phyloP scores from a whole-genome alignment of 2,888 invertebrate genomes.

The Plagodis dolabraria region DNA sequence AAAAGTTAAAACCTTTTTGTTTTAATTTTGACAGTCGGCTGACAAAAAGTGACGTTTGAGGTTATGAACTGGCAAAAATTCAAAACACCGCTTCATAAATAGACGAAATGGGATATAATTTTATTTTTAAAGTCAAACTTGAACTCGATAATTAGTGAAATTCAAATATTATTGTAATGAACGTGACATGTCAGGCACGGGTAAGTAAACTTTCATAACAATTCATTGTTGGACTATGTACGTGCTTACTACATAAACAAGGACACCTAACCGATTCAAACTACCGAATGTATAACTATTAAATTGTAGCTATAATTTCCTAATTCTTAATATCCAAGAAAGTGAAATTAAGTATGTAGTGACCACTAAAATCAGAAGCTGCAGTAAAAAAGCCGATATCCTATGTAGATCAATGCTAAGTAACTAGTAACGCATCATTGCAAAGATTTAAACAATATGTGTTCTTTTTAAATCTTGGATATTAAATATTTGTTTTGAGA shows the following conservation, averaged over 20 bases:
- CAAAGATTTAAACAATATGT: too few species aligned
- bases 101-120: slow-evolving; percentile 61
- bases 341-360: too few species aligned
- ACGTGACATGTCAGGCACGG: slow-evolving; percentile 68
- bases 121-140: slow-evolving; percentile 41
- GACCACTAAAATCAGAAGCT: too few species aligned
- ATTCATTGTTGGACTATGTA: slow-evolving; percentile 3
- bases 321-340: too few species aligned
- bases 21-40: neutral
- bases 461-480: too few species aligned
- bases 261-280: too few species aligned
- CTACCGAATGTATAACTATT: too few species aligned
- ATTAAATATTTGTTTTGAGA: too few species aligned
- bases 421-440: too few species aligned
- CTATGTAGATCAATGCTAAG: too few species aligned
- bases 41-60: slow-evolving; percentile 10
- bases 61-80: slow-evolving; percentile 61
- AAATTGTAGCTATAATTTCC: too few species aligned
- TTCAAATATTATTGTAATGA: slow-evolving; percentile 58
- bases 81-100: slow-evolving; percentile 47
- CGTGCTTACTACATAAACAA: neutral
- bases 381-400: too few species aligned
- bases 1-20: neutral
- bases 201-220: slow-evolving; percentile 3
- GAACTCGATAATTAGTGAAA: slow-evolving; percentile 38